Conservation (phyloP, 2,113 vertebrate species). For the Gallinago jamesoni region DNA sequence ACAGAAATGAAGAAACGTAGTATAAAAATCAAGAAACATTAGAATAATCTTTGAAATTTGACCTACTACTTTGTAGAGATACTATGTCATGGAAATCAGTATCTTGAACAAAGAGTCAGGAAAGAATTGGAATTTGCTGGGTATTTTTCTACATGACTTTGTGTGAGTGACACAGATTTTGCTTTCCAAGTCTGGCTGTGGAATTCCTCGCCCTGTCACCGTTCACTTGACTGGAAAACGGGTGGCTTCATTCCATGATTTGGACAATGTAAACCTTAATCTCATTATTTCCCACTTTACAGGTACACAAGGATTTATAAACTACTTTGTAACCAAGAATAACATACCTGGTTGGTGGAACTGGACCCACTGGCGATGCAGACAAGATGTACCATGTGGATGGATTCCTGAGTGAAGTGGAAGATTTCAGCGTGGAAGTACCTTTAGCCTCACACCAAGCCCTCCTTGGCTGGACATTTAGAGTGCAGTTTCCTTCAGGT, state of each 20-base stretch:
- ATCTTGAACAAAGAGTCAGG: not conserved
- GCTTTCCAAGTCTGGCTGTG: not conserved
- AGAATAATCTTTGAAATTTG: not conserved
- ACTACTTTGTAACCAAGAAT: not conserved
- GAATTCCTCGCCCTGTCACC: not conserved
- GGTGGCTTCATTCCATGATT: not conserved
- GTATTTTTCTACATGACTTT: not conserved
- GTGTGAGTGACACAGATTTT: not conserved
- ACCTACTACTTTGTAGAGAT: not conserved
- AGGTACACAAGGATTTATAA: not conserved
- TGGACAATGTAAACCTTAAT: not conserved
- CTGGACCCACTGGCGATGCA: not conserved
- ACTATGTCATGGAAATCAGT: not conserved
- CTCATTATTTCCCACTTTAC: not conserved
- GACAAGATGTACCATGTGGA: not conserved
- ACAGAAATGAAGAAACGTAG: not conserved
- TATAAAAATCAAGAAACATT: not conserved
- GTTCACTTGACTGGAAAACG: not conserved
- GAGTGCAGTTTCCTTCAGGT: not conserved
- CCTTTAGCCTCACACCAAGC: not conserved
- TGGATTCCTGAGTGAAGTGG: not conserved
- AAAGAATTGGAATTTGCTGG: not conserved
- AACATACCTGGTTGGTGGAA: not conserved
- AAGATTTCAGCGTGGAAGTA: not conserved
- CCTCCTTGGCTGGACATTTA: not conserved